These are phyloP conservation scores for Neuroterus valhalla DNA, from an alignment of 1,140 invertebrate genomes.

Conservation along the genomic window DNA sequence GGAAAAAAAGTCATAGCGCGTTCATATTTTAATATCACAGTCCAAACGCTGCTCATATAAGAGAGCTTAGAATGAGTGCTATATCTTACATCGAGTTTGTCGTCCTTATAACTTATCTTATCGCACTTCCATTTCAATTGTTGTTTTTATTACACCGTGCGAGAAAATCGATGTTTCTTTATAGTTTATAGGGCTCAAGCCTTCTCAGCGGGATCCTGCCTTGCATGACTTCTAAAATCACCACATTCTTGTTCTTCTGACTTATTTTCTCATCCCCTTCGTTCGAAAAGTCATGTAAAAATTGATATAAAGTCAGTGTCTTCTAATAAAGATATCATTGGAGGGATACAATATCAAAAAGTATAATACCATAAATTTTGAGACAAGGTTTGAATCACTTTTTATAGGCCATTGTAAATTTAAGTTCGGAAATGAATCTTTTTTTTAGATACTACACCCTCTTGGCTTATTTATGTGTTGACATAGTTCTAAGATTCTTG, in stretches of 20 bases:
- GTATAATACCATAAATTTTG: background rate
- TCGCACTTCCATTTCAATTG: constrained; percentile 22
- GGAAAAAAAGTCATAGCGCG: constrained; percentile 29
- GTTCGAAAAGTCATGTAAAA: background rate
- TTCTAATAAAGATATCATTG: background rate
- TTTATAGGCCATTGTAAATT: constrained; percentile 21
- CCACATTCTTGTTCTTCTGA: background rate
- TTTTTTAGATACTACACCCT: background rate
- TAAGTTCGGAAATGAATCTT: constrained; percentile 16
- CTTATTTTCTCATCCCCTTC: background rate
- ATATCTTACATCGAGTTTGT: constrained; percentile 19
- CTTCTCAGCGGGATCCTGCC: constrained; percentile 10
- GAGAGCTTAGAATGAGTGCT: constrained; percentile 24
- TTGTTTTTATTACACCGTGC: constrained; percentile 5
- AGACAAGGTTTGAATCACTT: background rate
- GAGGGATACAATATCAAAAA: background rate
- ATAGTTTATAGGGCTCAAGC: background rate
- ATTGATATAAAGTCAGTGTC: background rate
- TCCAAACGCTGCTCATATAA: constrained; percentile 14
- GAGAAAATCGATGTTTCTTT: constrained; percentile 11
- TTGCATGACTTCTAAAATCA: background rate
- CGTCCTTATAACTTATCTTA: constrained; percentile 25
- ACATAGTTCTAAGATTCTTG: no score
- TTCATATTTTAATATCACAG: constrained; percentile 31
- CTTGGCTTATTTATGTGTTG: background rate